phyloP scores from a whole-genome alignment of 2,797 vertebrate species.

The Micromesistius poutassou region DNA sequence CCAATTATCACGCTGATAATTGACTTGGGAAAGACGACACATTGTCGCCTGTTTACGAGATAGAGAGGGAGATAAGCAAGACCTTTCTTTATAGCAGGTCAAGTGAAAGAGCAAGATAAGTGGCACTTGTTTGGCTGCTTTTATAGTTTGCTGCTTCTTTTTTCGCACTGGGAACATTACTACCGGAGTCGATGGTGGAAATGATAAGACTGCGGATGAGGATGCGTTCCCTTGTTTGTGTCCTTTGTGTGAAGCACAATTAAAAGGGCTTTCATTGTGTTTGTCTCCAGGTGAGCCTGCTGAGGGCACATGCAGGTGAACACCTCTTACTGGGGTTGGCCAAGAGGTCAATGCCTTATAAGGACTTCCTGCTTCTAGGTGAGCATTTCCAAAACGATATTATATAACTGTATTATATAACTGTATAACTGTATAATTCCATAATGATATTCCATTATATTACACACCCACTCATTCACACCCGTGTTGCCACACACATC shows the following conservation, averaged over 20 bases:
- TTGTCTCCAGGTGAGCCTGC: constrained; percentile 86
- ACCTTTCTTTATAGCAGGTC: too few species aligned
- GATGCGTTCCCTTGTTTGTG: constrained; percentile 12
- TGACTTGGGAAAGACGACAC: neutral
- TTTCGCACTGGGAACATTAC: constrained; percentile 6
- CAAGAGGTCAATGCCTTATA: constrained; percentile 95
- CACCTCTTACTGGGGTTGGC: constrained; percentile 91
- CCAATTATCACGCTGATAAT: neutral
- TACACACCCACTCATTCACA: too few species aligned
- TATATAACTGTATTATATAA: too few species aligned
- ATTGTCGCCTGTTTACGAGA: constrained; percentile 1
- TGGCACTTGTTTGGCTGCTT: neutral
- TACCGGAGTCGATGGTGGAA: neutral
- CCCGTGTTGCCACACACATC: too few species aligned
- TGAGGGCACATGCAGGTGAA: constrained; percentile 94
- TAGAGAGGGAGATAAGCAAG: neutral
- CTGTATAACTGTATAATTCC: too few species aligned
- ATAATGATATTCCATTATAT: too few species aligned
- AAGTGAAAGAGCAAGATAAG: neutral
- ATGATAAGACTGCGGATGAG: neutral
- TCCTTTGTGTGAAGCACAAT: constrained; percentile 2
- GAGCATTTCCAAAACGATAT: constrained; percentile 35
- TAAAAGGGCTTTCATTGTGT: neutral
- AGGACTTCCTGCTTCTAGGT: constrained; percentile 94
- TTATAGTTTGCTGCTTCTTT: constrained; percentile 26